Evolutionary conservation across 2,888 invertebrate species (phyloP), one percentile per base, ranked within the genome.

Genomic region (Carcina quercana): DNA sequence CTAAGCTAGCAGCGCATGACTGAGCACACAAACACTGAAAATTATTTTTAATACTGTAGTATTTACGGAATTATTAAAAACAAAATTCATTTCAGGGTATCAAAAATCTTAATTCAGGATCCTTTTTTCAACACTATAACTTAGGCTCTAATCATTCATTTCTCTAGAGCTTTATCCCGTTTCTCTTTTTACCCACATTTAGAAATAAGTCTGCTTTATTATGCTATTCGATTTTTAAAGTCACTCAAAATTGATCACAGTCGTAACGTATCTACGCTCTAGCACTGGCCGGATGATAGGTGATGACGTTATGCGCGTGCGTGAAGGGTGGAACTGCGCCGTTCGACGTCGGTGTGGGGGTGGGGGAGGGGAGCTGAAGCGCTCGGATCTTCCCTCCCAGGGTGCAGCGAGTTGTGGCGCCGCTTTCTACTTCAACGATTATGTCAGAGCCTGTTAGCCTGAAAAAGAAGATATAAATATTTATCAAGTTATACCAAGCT

Each of bases 391-490:
- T 96, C 47, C 93, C 92, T 28, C 95, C 96, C 42, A 97, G 85
- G 59, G 91, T 93, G 66, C 96, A 96, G 45, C 91, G 88, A 37
- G 96, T 89, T 2, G 89, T 89, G 38, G 89, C 90, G 21, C 89
- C 89, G 13, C 89, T 90, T 54, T 88, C 87, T 2, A 95, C 90
- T 32, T 89, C 91, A 8, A 94, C 93, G 13, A 87, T 74, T 13
- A 97, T 67, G 35, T 95, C 93, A 1, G 85, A 78, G 5, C 88
- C 87, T 25, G 89, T 88, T 34, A 90, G 64, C 67, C 94, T 95
- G 67, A 6, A 2, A 11, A 11, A 10, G 12, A 22, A 10, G 11
- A 2, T 22, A 22, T 2, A n/a, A n/a, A n/a, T n/a, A n/a, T n/a
- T n/a, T n/a, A n/a, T n/a, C n/a, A n/a, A n/a, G n/a, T n/a, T n/a